These are phyloP conservation scores for Gymnoscopelus braueri DNA, from an alignment of 2,797 vertebrate genomes.

Conservation along the genomic window DNA sequence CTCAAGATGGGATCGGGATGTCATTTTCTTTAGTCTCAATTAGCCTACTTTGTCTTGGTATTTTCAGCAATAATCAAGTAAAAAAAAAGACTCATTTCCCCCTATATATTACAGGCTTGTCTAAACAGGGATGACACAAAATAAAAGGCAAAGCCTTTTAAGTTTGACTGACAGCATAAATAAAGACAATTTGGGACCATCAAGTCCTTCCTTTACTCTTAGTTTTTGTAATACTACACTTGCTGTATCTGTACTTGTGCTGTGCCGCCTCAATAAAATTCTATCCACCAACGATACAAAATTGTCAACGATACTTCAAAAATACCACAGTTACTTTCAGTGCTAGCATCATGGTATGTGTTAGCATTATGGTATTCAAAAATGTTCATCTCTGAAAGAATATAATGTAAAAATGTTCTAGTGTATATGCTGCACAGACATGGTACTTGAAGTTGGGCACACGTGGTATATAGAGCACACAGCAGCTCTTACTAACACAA, in stretches of 20 bases:
- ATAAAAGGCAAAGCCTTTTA: slow-evolving; percentile 6
- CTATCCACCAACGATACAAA: too few species aligned
- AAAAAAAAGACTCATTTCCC: neutral
- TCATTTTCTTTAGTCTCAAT: slow-evolving; percentile 4
- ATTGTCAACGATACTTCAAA: neutral
- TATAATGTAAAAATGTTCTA: slow-evolving; percentile 24
- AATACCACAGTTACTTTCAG: slow-evolving; percentile 17
- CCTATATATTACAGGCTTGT: too few species aligned
- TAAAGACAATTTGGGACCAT: too few species aligned
- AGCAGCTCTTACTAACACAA: slow-evolving; percentile 53
- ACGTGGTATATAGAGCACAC: slow-evolving; percentile 63
- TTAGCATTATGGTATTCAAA: too few species aligned
- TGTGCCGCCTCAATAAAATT: too few species aligned
- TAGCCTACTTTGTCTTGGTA: neutral
- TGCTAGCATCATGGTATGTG: neutral
- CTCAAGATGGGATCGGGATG: neutral
- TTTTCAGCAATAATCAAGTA: slow-evolving; percentile 11
- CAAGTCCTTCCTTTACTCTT: too few species aligned
- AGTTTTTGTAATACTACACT: too few species aligned
- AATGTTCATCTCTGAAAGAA: too few species aligned
- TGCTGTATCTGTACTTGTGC: too few species aligned
- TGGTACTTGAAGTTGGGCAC: slow-evolving; percentile 46
- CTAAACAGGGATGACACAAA: too few species aligned
- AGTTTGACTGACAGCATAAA: neutral
- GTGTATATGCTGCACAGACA: slow-evolving; percentile 14